Percentiles rank a stretch among this genome's conserved stretches.
Evolutionary conservation across 2,113 vertebrate species (phyloP).

Genomic region (Lipotes vexillifer): DNA sequence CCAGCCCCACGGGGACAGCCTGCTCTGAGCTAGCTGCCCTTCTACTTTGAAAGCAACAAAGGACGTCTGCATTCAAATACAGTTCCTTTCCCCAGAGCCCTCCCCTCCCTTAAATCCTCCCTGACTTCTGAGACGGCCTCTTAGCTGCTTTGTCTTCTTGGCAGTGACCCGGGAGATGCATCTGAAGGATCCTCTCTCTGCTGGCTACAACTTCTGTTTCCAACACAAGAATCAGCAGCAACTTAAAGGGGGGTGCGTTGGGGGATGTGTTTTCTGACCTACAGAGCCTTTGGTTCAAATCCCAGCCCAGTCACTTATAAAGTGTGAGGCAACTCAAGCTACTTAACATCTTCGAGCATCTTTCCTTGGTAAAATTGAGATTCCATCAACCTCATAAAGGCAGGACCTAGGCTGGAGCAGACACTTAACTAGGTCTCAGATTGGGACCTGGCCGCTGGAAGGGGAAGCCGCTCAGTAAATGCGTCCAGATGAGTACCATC

Average conservation of each 20-base stretch:
- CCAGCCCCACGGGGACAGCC: fast-evolving
- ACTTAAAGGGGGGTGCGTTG: fast-evolving
- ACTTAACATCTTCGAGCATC: too few relatives aligned
- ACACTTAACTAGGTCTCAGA: not conserved
- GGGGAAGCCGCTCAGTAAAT: not conserved
- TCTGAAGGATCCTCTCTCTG: not conserved
- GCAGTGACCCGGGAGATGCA: not conserved
- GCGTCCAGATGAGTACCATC: not conserved
- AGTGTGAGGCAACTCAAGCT: not conserved
- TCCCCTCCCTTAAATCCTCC: not conserved
- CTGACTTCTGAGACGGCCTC: not conserved
- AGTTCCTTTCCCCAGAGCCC: not conserved
- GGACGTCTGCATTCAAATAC: not conserved
- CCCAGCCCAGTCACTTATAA: not conserved
- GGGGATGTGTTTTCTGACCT: too few relatives aligned
- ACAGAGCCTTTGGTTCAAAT: not conserved
- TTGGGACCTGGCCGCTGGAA: not conserved
- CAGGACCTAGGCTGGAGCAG: not conserved
- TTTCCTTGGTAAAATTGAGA: not conserved
- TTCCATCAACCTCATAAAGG: not conserved
- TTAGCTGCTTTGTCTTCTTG: fast-evolving
- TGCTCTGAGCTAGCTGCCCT: not conserved
- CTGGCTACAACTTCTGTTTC: not conserved
- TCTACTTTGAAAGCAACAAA: not conserved
- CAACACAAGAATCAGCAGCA: not conserved